Percentiles rank a stretch among this genome's conserved stretches.
Evolutionary conservation across 2,888 invertebrate species (phyloP).

Genomic region (Hipparchia sbordonii): DNA sequence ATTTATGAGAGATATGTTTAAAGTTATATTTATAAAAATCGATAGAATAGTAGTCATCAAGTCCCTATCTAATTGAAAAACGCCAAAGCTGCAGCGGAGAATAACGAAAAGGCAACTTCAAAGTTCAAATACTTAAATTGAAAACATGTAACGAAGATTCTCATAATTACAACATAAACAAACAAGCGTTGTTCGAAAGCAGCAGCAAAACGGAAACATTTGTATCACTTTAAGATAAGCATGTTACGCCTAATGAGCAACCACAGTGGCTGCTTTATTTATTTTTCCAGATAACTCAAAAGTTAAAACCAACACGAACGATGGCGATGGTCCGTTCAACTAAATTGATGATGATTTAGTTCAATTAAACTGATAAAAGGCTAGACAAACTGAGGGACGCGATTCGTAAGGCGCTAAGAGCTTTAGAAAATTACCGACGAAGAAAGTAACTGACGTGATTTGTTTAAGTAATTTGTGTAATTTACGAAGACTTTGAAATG

Average conservation of each 20-base stretch:
- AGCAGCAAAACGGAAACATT: constrained; percentile 40
- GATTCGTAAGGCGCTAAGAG: constrained; percentile 27
- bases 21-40: not conserved
- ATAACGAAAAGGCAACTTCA: not conserved
- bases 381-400: constrained; percentile 40
- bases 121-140: constrained; percentile 11
- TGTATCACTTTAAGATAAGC: constrained; percentile 46
- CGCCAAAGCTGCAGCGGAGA: not conserved
- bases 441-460: constrained; percentile 26
- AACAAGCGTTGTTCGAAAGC: constrained; percentile 37
- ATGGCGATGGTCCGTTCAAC: constrained; percentile 44
- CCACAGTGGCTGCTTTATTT: constrained; percentile 50
- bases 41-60: not conserved
- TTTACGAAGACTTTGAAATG: constrained; percentile 10
- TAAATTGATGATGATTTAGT: constrained; percentile 73
- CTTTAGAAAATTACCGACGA: constrained; percentile 24
- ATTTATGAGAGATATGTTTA: not conserved
- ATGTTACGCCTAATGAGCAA: constrained; percentile 45
- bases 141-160: constrained; percentile 16
- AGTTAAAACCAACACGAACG: constrained; percentile 38
- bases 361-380: constrained; percentile 69
- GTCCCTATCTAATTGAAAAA: not conserved
- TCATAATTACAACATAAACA: constrained; percentile 29
- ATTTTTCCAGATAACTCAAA: constrained; percentile 62
- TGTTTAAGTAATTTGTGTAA: constrained; percentile 23